Evolutionary conservation across 2,888 invertebrate genomes (phyloP), one percentile per base, ranked within the genome.

Genomic region (Monoplex corrugatus): DNA sequence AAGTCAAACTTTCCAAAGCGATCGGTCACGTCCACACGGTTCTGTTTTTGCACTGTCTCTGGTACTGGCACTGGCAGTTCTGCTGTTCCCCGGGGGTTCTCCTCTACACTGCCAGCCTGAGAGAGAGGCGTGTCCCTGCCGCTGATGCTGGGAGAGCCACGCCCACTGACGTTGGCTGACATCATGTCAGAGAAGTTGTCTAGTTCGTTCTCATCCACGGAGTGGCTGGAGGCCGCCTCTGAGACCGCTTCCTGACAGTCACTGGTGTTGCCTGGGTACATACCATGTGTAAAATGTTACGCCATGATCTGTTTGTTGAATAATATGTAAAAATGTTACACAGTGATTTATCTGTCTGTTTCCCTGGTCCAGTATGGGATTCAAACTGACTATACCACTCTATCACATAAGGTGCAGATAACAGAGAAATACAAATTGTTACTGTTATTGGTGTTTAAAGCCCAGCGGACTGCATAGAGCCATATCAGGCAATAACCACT

Each of bases 1-100:
- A 91, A 86, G 28, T 99, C 99, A 96, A 99, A 99, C 96, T 99
- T 99, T 96, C 99, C 99, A 97, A 99, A 99, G 96, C 99, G 98
- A 94, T 99, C 99, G 94, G 99, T 99, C 90, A 99, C 98, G 94
- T 99, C 99, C 89, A 98, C 98, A 3, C 98, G 97, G 50, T 98
- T 98, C 96, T 98, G 98, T 94, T 98, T 98, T 91, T 96, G 94
- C 38, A 96, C 96, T 3, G 96, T 96, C 72, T 96, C 96, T 0
- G 96, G 96, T 6, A 96, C 93, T 80, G 95, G 93, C 1, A 95
- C 95, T 35, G 93, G 93, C 23, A 92, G 90, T 68, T 92, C 92
- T 2, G 93, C 92, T 19, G 50, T 50, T 38, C 87, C 89, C 10
- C 91, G 91, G 87, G 93, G 92, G 87, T 93, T 92, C 86, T 94